Percentiles rank a stretch among this genome's conserved stretches.
phyloP scores from a whole-genome alignment of 2,113 vertebrate genomes.

The Atractosteus spatula region DNA sequence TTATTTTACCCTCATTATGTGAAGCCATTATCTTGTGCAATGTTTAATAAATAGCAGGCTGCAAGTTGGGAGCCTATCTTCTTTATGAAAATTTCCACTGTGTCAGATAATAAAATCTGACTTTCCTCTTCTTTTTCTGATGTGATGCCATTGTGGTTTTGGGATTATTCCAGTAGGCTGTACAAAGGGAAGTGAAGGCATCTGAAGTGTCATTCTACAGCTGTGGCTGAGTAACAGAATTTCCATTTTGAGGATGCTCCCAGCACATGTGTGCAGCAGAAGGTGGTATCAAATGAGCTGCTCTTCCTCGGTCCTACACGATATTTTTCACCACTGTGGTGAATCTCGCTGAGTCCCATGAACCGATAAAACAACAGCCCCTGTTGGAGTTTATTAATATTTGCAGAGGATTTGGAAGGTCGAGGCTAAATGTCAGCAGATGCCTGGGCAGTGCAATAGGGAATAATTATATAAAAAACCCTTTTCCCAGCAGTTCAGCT shows the following conservation, averaged over 20 bases:
- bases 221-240: slow-evolving; percentile 75
- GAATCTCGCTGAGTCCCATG: slow-evolving; percentile 69
- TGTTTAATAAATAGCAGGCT: slow-evolving; percentile 53
- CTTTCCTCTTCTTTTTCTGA: slow-evolving; percentile 71
- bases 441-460: slow-evolving; percentile 78
- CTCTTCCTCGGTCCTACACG: slow-evolving; percentile 63
- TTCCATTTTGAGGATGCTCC: slow-evolving; percentile 73
- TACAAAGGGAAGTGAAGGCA: slow-evolving; percentile 80
- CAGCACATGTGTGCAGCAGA: slow-evolving; percentile 85
- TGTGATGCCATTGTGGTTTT: slow-evolving; percentile 86
- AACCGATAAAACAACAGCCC: slow-evolving; percentile 72
- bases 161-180: slow-evolving; percentile 83
- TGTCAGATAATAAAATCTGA: slow-evolving; percentile 75
- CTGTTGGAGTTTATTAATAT: slow-evolving; percentile 84
- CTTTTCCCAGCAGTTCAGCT: slow-evolving; percentile 72
- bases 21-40: slow-evolving; percentile 34
- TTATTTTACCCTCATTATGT: slow-evolving; percentile 20
- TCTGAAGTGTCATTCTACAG: slow-evolving; percentile 85
- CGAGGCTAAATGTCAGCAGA: slow-evolving; percentile 83
- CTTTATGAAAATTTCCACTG: slow-evolving; percentile 67
- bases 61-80: slow-evolving; percentile 46
- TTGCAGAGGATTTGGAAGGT: slow-evolving; percentile 86
- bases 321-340: slow-evolving; percentile 69
- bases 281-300: slow-evolving; percentile 79
- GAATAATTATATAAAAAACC: slow-evolving; percentile 61